Evolutionary conservation across 2,113 vertebrate genomes (phyloP).

Genomic region (Rhinoderma darwinii): DNA sequence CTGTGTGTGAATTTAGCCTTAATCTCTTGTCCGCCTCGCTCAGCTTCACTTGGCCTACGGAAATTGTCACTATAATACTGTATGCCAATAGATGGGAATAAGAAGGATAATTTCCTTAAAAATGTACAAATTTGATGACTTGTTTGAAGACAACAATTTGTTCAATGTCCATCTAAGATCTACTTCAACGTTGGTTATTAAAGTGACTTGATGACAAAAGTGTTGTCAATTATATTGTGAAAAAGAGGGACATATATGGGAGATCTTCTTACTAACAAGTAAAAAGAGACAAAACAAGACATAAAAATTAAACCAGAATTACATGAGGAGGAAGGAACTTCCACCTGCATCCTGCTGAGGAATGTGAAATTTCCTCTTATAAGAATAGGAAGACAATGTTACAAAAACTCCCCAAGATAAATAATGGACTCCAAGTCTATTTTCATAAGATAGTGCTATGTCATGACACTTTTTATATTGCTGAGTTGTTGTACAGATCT

Average conservation of each 20-base stretch:
- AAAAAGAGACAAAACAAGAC: background rate
- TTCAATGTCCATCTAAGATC: background rate
- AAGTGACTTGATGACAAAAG: background rate
- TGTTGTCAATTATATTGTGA: background rate
- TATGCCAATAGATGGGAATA: too few species aligned
- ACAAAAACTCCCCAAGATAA: constrained; percentile 14
- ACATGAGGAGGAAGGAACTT: constrained; percentile 2
- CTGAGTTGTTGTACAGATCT: background rate
- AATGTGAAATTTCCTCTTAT: constrained; percentile 12
- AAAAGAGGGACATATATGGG: background rate
- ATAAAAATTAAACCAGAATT: background rate
- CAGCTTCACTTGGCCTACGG: background rate
- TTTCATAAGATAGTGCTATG: background rate
- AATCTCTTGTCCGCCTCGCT: too few species aligned
- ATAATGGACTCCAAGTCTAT: background rate
- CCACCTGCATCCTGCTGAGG: constrained; percentile 22
- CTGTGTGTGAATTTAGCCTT: too few species aligned
- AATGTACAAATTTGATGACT: background rate
- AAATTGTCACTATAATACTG: too few species aligned
- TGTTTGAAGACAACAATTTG: too few species aligned
- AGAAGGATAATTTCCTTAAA: background rate
- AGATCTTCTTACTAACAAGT: background rate
- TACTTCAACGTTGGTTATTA: background rate
- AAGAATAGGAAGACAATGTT: constrained; percentile 11
- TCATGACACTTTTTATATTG: background rate